Evolutionary conservation across 1,140 invertebrate genomes (phyloP), one percentile per base, ranked within the genome.

Genomic region (Drosophila persimilis): DNA sequence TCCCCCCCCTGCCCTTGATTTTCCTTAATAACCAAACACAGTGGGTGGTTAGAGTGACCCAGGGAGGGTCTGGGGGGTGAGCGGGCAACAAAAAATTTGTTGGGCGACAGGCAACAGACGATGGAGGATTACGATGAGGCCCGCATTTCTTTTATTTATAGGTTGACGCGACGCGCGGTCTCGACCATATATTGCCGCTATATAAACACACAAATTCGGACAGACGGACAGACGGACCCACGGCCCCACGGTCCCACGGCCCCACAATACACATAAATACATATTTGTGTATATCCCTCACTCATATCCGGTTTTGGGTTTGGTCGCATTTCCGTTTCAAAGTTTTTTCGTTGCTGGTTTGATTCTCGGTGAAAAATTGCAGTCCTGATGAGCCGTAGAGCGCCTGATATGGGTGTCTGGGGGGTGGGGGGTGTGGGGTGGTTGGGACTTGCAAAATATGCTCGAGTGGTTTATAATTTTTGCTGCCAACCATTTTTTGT

Each of bases 391-490:
- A 35, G 46, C 17, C 6, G 20, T n/a, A 26, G 24, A n/a, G 41
- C n/a, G 45, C 17, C 17, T 17, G 20, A 20, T 20, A 20, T 20
- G 3, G 24, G 4, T 26, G 17, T 17, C 1, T 5, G 24, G 5
- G 53, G 17, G 26, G 29, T 20, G 17, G 60, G 20, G 22, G 41
- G 29, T 20, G 17, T 56, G 20, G 22, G 41, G 15, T 56, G 26
- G 8, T 55, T 51, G 60, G 77, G 50, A 73, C 78, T 81, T 73
- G 69, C 77, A 76, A 81, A 81, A 81, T 81, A 81, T 81, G 78
- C 78, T 81, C 78, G 78, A 81, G 78, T 81, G 78, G 78, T 81
- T 81, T 81, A 77, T 81, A 81, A 81, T 80, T 81, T 81, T 80
- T 62, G 77, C 77, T 80, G 72, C 56, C 77, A 79, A 80, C 52